A percentile compares a stretch with the other conserved stretches of the same genome.
These are phyloP conservation scores for Cyclophora punctaria DNA, from an alignment of 2,888 invertebrate species.

Conservation along the genomic window DNA sequence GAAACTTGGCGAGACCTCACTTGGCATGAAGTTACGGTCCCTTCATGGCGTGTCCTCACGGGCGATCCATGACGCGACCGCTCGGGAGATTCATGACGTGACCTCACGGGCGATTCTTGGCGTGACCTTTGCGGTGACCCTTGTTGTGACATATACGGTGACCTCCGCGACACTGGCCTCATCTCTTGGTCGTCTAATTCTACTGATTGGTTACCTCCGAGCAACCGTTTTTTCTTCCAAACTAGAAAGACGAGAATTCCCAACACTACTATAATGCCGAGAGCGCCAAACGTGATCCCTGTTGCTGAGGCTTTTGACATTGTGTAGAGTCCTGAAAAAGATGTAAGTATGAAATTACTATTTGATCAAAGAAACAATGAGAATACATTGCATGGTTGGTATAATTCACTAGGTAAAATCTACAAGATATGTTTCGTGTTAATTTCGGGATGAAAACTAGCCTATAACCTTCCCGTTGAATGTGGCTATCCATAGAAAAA, in stretches of 20 bases:
- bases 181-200: conserved; percentile 38
- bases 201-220: conserved; percentile 29
- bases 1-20: not conserved
- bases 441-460: too few species aligned
- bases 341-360: not conserved
- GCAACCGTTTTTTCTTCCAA: conserved; percentile 45
- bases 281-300: conserved; percentile 48
- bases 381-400: too few species aligned
- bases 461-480: too few species aligned
- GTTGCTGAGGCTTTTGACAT: conserved; percentile 61
- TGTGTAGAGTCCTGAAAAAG: conserved; percentile 45
- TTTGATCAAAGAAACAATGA: too few species aligned
- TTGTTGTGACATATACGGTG: conserved; percentile 11
- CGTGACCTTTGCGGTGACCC: conserved; percentile 11
- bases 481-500: too few species aligned
- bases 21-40: too few species aligned
- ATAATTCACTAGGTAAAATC: too few species aligned
- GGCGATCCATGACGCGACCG: too few species aligned
- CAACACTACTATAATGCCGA: conserved; percentile 35
- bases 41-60: too few species aligned
- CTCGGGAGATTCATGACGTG: too few species aligned
- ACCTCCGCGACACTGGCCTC: conserved; percentile 11
- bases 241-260: conserved; percentile 38
- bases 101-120: not conserved
- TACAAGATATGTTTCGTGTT: too few species aligned